A percentile compares a stretch with the other conserved stretches of the same genome.
These are phyloP conservation scores for Conus canariensis DNA, from an alignment of 2,888 invertebrate species.

Conservation along the genomic window DNA sequence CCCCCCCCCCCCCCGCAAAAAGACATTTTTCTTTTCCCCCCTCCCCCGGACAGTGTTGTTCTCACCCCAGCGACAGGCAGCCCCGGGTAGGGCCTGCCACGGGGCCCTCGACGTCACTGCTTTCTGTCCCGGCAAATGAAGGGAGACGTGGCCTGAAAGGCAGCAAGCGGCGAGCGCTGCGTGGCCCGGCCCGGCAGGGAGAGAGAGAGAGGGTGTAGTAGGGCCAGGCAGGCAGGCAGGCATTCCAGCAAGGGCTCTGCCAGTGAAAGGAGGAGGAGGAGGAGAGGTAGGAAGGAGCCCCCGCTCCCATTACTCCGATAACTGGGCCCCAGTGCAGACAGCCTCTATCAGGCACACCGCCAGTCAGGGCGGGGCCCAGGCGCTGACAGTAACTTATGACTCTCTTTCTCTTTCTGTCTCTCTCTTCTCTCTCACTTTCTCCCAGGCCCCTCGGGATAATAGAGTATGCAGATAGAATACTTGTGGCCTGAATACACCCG, in stretches of 20 bases:
- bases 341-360: background rate
- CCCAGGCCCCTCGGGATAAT: background rate
- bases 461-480: slow-evolving; percentile 21
- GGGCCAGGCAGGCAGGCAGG: background rate
- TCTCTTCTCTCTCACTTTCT: background rate
- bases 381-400: background rate
- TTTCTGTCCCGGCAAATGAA: no score
- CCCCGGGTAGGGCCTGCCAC: no score
- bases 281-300: no score
- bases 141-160: no score
- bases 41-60: no score
- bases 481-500: background rate
- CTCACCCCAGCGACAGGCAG: no score
- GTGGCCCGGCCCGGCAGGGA: background rate
- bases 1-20: background rate
- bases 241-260: no score
- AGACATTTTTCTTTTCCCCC: no score
- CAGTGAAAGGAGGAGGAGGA: no score
- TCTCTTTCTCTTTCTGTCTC: background rate
- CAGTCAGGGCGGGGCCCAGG: background rate
- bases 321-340: slow-evolving; percentile 16
- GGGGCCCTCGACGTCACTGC: no score
- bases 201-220: background rate
- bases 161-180: no score
- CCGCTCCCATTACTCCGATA: background rate